Base-by-base conservation (phyloP, 2,113 vertebrate species). In the Leuciscus idus region DNA sequence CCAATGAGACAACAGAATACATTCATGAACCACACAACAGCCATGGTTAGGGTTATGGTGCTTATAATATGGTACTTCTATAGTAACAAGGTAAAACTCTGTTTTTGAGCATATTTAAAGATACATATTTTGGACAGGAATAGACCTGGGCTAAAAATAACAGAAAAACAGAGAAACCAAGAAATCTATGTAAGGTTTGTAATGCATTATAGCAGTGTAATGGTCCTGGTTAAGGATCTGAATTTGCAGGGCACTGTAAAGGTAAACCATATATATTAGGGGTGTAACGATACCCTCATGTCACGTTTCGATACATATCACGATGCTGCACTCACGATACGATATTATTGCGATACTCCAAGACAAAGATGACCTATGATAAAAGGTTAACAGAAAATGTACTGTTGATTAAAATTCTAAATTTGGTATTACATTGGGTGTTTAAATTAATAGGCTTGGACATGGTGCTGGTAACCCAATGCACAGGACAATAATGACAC, bases 1-100 rank as follows among this genome's bases (percentile, higher is more conserved):
- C 0, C 33, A 84, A 43, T 55, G 87, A 88, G 26, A 21, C 13
- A 77, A 85, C 23, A 48, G 26, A 50, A n/a, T 11, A 36, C 70
- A 75, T 46, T 13, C 26, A 84, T 50, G 6, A 77, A 77, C 50
- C 7, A 30, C 12, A 52, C 17, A 70, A 66, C 21, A 43, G 21
- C 10, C 21, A 28, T 75, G 73, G 12, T 75, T 11, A 28, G n/a
- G 11, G 43, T 50, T 26, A 75, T 75, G 4, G 59, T 62, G 6
- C 59, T 50, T 50, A 50, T 50, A 50, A 15, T 50, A 13, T 59
- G 57, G 57, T 59, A 19, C 57, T 59, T 59, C 57, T n/a, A 59
- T 23, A 6, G 10, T 13, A 73, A n/a, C 4, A n/a, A 46, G 8
- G 66, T 39, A 39, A 33, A 8, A 59, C 8, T 9, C 17, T 36